phyloP scores from a whole-genome alignment of 2,113 vertebrate species.

The Cichladusa arquata region DNA sequence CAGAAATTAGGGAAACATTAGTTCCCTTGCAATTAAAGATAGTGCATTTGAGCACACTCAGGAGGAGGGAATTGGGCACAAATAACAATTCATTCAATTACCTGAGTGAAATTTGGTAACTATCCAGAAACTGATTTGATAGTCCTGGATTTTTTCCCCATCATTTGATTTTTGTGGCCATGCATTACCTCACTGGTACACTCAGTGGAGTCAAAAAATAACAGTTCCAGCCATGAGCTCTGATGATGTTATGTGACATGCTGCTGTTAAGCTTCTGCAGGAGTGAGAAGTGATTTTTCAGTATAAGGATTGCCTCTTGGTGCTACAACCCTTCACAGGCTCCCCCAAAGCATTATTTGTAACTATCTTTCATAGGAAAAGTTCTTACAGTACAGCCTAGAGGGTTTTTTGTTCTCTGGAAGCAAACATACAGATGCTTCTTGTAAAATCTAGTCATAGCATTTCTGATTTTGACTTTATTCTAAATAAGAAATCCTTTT shows the following conservation, averaged over 20 bases:
- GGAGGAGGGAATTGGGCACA: neutral
- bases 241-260: neutral
- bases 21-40: neutral
- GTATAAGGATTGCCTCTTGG: neutral
- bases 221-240: neutral
- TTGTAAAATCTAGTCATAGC: neutral
- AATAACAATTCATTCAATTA: neutral
- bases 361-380: neutral
- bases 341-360: neutral
- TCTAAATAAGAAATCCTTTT: neutral
- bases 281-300: neutral
- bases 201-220: neutral
- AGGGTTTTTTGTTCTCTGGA: neutral
- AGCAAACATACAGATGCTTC: neutral
- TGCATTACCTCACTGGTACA: neutral
- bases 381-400: neutral
- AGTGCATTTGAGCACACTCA: neutral
- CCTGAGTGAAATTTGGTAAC: neutral
- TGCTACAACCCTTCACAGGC: neutral
- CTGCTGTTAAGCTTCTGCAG: neutral
- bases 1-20: neutral
- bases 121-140: neutral
- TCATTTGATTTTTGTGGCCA: neutral
- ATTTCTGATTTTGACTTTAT: neutral
- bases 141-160: neutral